These are phyloP conservation scores for Troides aeacus DNA, from an alignment of 2,888 invertebrate genomes.

Conservation along the genomic window DNA sequence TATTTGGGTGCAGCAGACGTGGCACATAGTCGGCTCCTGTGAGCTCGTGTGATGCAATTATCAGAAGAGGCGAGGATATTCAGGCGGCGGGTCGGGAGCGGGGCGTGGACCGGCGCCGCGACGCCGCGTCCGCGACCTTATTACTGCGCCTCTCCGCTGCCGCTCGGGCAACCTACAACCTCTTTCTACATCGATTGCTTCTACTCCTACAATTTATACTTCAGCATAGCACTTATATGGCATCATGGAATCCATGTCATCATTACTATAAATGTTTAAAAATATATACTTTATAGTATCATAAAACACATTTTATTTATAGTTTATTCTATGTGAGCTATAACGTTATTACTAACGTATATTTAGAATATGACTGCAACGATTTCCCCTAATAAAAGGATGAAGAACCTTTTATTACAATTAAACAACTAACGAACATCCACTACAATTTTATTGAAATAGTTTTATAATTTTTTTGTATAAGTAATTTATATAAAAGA, in stretches of 20 bases:
- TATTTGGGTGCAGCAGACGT: slow-evolving; percentile 12
- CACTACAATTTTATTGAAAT: background rate
- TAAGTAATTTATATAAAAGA: too few species aligned
- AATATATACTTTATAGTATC: too few species aligned
- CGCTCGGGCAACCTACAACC: slow-evolving; percentile 57
- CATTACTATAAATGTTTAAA: too few species aligned
- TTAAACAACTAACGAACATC: too few species aligned
- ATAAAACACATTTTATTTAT: too few species aligned
- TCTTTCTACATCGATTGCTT: slow-evolving; percentile 65
- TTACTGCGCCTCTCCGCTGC: slow-evolving; percentile 52
- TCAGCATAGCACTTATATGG: background rate
- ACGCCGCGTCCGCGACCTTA: slow-evolving; percentile 72
- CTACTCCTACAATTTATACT: slow-evolving; percentile 42
- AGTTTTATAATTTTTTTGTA: background rate
- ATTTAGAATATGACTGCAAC: too few species aligned
- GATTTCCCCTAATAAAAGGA: background rate
- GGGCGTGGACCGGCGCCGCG: slow-evolving; percentile 70
- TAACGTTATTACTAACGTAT: too few species aligned
- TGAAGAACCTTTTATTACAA: too few species aligned
- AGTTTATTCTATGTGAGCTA: too few species aligned
- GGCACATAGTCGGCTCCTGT: slow-evolving; percentile 4
- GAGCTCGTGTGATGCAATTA: slow-evolving; percentile 27
- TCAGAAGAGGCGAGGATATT: slow-evolving; percentile 22
- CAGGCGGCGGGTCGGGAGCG: slow-evolving; percentile 30
- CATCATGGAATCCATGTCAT: background rate